These are phyloP conservation scores for Bellardia pandia DNA, from an alignment of 2,888 invertebrate genomes.

Conservation along the genomic window DNA sequence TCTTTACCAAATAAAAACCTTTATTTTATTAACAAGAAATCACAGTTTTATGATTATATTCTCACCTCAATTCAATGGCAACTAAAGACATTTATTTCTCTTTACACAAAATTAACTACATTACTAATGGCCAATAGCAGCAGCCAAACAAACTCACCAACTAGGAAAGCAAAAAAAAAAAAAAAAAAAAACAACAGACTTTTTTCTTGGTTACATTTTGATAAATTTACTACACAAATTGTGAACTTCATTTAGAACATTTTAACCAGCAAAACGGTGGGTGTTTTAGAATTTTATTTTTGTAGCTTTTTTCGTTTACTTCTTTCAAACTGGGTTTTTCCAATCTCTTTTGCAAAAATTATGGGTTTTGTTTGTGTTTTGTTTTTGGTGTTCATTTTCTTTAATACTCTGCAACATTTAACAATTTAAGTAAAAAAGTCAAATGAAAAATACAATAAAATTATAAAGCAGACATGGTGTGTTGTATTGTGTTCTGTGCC, in stretches of 20 bases:
- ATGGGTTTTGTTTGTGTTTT: constrained; percentile 8
- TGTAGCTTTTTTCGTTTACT: constrained; percentile 13
- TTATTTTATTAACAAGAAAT: constrained; percentile 64
- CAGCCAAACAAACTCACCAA: constrained; percentile 6
- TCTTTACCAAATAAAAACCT: constrained; percentile 27
- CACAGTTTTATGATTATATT: constrained; percentile 70
- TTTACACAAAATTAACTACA: constrained; percentile 72
- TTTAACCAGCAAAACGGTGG: constrained; percentile 63
- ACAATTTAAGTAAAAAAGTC: constrained; percentile 71
- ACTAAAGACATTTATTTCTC: constrained; percentile 68
- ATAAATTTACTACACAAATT: constrained; percentile 72
- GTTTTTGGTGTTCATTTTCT: constrained; percentile 31
- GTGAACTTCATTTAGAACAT: constrained; percentile 70
- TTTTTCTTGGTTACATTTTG: constrained; percentile 36
- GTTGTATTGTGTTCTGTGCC: constrained; percentile 10
- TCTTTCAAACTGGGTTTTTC: constrained; percentile 1
- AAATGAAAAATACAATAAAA: constrained; percentile 71
- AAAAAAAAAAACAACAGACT: constrained; percentile 28
- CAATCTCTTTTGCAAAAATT: constrained; percentile 18
- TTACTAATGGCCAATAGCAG: constrained; percentile 67
- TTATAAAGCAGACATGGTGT: constrained; percentile 49
- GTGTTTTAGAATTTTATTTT: constrained; percentile 62
- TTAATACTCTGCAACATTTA: constrained; percentile 62
- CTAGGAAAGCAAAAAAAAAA: neutral
- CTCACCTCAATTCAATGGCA: constrained; percentile 67